Base-by-base conservation (phyloP, 2,113 vertebrate species). In the Romanogobio albipinnatus region DNA sequence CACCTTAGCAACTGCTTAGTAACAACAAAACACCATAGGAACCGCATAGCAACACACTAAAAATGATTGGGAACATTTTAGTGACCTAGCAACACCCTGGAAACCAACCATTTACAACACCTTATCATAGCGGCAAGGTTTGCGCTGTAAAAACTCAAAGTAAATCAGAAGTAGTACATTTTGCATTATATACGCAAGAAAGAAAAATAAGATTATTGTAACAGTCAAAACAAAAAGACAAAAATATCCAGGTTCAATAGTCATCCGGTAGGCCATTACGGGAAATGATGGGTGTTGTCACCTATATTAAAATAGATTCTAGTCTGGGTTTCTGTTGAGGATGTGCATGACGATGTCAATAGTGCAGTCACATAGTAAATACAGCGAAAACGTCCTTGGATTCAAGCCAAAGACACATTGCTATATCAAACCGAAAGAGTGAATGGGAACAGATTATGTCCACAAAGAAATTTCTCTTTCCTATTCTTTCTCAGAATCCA, bases 401-500 rank as follows among this genome's bases (percentile, higher is more conserved):
- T 22, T 3, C 45, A 14, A 36, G 79, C 79, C 61, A 33, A n/a
- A 33, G 43, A 5, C 14, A 36, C 49, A 82, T 82, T 49, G 53
- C 36, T 51, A 58, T 56, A 84, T 51, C 47, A 68, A 73, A 62
- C 39, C 1, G 6, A 53, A 53, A 19, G 71, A 64, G 47, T 71
- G 33, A 49, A 84, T 53, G 4, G 43, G 77, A 80, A 62, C 33
- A 39, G 59, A 66, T 66, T 19, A 80, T 80, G 36, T 80, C 77
- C 3, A 36, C 17, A 78, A 61, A 74, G 22, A 74, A 19, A 49
- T 61, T 33, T 47, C 39, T 77, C 59, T 64, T n/a, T 39, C 33
- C 26, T 39, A 9, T 39, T 39, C 58, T 51, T 56, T 59, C 75
- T 53, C 51, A 26, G 58, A 80, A 64, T 64, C 45, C 5, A 19